Base-by-base conservation (phyloP, 2,888 invertebrate genomes). In the Drosophila sordidula region DNA sequence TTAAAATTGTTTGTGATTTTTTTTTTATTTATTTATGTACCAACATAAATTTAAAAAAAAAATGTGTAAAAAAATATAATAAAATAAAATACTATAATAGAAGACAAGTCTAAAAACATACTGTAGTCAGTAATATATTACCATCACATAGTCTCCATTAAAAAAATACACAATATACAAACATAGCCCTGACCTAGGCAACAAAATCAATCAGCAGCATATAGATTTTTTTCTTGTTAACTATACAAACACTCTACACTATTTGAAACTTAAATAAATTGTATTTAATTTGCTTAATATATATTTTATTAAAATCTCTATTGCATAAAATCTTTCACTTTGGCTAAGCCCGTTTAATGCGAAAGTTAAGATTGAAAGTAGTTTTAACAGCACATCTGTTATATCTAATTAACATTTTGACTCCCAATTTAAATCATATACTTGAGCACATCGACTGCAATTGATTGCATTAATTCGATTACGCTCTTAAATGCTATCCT, bases 381-480 rank as follows among this genome's bases (percentile, higher is more conserved):
- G 39, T 6, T 55, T 6, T 38, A 50, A 45, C 45, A 14, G 39
- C 26, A 39, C 16, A 47, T 61, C 22, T 36, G 44, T 3, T 50
- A n/a, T 16, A 50, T 52, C 29, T 36, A 44, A 73, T 69, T 54
- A 66, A 59, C 34, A 52, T 65, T 44, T 39, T 34, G 36, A 25
- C 46, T 55, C 14, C 8, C 29, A 38, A 41, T 32, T 41, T 41
- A 18, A 54, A 16, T 22, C 14, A 38, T 22, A 45, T 14, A 41
- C 22, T 51, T 34, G 29, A 36, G 16, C 39, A 46, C 32, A 73
- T 39, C 44, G 54, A 36, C 18, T 38, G 38, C 44, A 65, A 66
- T 62, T 70, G 65, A 45, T 65, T 57, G 42, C 47, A 51, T 57
- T 76, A 32, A 61, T 50, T 45, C 18, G 66, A 66, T 55, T 45